Percentiles rank a stretch among this genome's conserved stretches.
phyloP scores from a whole-genome alignment of 2,888 invertebrate genomes.

The Hemithea aestivaria region DNA sequence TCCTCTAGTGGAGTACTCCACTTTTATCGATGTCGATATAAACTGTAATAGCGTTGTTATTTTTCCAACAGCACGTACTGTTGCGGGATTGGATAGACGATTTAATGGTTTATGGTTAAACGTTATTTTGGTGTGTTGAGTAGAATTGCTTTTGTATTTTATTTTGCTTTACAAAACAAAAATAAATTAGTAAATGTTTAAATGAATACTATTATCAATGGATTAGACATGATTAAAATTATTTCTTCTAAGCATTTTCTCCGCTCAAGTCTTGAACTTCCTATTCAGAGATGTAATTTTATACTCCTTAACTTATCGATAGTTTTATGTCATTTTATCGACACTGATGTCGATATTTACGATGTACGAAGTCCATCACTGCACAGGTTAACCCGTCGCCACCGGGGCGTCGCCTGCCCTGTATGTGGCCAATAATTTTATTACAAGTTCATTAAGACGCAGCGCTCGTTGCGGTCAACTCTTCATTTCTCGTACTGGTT shows the following conservation, averaged over 20 bases:
- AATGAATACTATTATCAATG: too few species aligned
- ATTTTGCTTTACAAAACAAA: too few species aligned
- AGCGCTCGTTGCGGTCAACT: conserved; percentile 54
- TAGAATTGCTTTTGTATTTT: too few species aligned
- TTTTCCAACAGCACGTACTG: conserved; percentile 44
- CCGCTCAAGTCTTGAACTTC: too few species aligned
- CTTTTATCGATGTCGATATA: conserved; percentile 71
- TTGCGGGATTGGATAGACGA: conserved; percentile 43
- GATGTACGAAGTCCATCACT: conserved; percentile 37
- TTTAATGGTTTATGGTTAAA: conserved; percentile 48
- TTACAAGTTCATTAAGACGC: conserved; percentile 75
- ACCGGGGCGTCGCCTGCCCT: conserved; percentile 71
- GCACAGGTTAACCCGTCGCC: conserved; percentile 64
- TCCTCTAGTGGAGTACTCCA: conserved; percentile 47
- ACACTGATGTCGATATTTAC: conserved; percentile 14
- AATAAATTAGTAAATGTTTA: too few species aligned
- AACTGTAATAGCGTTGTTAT: conserved; percentile 55
- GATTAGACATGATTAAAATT: too few species aligned
- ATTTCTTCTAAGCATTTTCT: too few species aligned
- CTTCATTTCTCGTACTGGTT: conserved; percentile 45
- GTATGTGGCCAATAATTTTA: conserved; percentile 78
- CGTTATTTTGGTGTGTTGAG: conserved; percentile 38
- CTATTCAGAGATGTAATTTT: too few species aligned
- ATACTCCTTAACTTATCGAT: too few species aligned
- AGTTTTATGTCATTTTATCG: conserved; percentile 11